These are phyloP conservation scores for Struthidea cinerea DNA, from an alignment of 2,113 vertebrate species.

Conservation along the genomic window DNA sequence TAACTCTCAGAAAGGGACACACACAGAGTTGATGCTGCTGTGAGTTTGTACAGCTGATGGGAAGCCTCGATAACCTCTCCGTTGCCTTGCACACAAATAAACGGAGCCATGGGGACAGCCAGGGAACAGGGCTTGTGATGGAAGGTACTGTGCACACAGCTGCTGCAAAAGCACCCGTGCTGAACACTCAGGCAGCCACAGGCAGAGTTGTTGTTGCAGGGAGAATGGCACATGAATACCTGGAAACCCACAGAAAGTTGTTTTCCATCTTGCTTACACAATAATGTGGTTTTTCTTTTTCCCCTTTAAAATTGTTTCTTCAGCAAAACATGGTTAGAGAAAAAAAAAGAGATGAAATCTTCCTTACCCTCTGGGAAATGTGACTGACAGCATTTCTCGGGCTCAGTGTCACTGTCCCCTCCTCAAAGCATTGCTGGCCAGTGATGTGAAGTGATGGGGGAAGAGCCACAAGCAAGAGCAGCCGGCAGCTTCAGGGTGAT, in stretches of 20 bases:
- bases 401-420: background rate
- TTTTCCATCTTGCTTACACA: background rate
- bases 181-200: background rate
- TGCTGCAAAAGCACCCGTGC: background rate
- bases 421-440: background rate
- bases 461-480: rapidly evolving
- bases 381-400: background rate
- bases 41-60: slow-evolving; percentile 38
- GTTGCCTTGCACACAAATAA: slow-evolving; percentile 34
- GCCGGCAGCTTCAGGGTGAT: background rate
- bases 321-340: background rate
- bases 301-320: background rate
- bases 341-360: background rate
- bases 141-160: background rate
- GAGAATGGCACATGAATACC: slow-evolving; percentile 1
- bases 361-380: background rate
- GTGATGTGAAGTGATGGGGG: background rate
- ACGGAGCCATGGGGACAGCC: background rate
- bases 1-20: background rate
- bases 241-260: background rate
- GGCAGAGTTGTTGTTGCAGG: background rate
- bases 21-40: background rate
- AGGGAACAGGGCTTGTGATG: background rate
- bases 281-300: background rate
- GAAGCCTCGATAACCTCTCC: background rate